Evolutionary conservation across 92 coral and sea anemone species (phyloP), one percentile per base, ranked within the genome.

Genomic region (Palythoa caribaeorum): DNA sequence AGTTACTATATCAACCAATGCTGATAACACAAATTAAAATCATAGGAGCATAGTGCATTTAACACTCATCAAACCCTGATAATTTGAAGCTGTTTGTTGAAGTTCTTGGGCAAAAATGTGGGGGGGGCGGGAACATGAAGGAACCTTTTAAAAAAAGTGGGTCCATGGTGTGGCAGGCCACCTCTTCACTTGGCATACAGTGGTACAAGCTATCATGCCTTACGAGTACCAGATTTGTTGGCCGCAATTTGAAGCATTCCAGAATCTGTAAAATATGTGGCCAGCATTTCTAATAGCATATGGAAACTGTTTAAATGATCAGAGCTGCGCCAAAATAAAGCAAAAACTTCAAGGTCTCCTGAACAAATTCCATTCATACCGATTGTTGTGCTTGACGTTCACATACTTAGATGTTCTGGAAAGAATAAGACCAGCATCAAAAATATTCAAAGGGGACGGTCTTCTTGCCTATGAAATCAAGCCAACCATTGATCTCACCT

Each of bases 351-450:
- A 38, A 54, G 85, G 85, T 35, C 85, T 54, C 19, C 70, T 80
- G 39, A 39, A 39, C 28, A 80, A 80, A 28, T 80, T 80, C 69
- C 85, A 4, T 9, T 80, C 75, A 3, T 80, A 80, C 85, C 74
- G 9, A 20, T 15, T n/a, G 35, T 37, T 80, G 39, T 80, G 85
- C n/a, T 55, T 52, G 39, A 68, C 69, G 40, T 80, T 75, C 52
- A 52, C 75, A 6, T 80, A 55, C 70, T 52, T 55, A 17, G 70
- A 54, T 80, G 85, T 80, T 39, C 48, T 80, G 28, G 85, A 80
- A 13, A 54, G 55, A 55, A 80, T 80, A 55, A 52, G 70, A 21
- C 85, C 85, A 38, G 85, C 76, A n/a, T 80, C 85, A 80, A 80
- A 52, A 37, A 76, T 80, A 20, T 57, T 80, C 40, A 76, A 80